These are phyloP conservation scores for Scaptomyza parva DNA, from an alignment of 2,888 invertebrate species.

Conservation along the genomic window DNA sequence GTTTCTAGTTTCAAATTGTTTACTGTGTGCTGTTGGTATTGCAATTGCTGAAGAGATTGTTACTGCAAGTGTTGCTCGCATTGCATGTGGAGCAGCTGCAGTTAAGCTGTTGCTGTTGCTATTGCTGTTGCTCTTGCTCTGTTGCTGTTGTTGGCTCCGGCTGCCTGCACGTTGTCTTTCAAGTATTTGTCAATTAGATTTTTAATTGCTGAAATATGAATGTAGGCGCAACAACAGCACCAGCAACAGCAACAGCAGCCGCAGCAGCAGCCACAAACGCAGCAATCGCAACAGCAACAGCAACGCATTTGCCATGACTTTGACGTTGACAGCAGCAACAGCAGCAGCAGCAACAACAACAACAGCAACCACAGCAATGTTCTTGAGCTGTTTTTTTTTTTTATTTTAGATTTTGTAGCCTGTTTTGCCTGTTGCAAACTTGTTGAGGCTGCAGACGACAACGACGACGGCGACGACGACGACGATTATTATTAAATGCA, in stretches of 20 bases:
- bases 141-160: conserved; percentile 23
- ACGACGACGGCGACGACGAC: conserved; percentile 67
- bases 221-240: conserved; percentile 70
- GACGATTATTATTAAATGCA: conserved; percentile 74
- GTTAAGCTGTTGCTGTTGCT: conserved; percentile 9
- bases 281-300: conserved; percentile 32
- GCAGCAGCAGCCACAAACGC: conserved; percentile 20
- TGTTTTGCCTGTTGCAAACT: conserved; percentile 76
- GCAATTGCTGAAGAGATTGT: conserved; percentile 31
- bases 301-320: conserved; percentile 55
- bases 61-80: conserved; percentile 38
- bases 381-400: conserved; percentile 36
- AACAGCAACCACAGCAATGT: conserved; percentile 32
- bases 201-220: conserved; percentile 81
- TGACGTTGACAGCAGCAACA: conserved; percentile 58
- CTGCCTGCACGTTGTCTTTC: conserved; percentile 76
- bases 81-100: conserved; percentile 61
- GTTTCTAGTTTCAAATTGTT: too few species aligned
- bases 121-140: too few species aligned
- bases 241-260: conserved; percentile 35
- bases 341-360: conserved; percentile 23
- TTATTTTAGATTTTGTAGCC: conserved; percentile 64
- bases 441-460: conserved; percentile 59
- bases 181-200: conserved; percentile 81
- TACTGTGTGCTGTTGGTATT: conserved; percentile 21